Evolutionary conservation across 2,888 invertebrate species (phyloP).

Genomic region (Drosophila lacicola): DNA sequence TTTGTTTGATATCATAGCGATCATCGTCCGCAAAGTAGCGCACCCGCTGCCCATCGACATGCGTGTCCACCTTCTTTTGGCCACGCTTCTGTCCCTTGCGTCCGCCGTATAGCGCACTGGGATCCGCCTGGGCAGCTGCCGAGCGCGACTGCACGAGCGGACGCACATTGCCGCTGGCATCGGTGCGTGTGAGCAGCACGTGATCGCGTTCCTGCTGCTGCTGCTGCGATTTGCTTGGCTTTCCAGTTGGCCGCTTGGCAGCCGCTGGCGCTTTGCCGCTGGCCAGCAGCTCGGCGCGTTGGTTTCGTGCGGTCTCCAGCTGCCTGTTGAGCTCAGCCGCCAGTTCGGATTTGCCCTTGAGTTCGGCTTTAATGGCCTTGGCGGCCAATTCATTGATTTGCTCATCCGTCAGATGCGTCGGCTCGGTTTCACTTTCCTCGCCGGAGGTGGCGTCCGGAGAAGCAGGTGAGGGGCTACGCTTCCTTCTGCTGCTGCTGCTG

Average conservation of each 20-base stretch:
- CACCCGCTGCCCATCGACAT: constrained; percentile 89
- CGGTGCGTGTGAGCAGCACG: constrained; percentile 89
- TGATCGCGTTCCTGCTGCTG: constrained; percentile 62
- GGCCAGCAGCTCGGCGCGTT: constrained; percentile 65
- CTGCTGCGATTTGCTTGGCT: not conserved
- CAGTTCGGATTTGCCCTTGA: constrained; percentile 92
- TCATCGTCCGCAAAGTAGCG: constrained; percentile 96
- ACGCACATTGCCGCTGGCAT: constrained; percentile 88
- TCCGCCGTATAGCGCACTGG: constrained; percentile 48
- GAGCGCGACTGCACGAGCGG: constrained; percentile 86
- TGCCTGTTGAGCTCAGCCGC: constrained; percentile 90
- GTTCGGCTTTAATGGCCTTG: constrained; percentile 96
- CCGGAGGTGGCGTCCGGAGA: constrained; percentile 6
- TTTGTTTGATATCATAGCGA: constrained; percentile 92
- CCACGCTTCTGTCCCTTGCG: constrained; percentile 81
- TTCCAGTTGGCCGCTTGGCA: constrained; percentile 16
- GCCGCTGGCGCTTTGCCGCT: constrained; percentile 19
- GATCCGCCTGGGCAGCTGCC: constrained; percentile 31
- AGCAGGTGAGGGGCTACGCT: constrained; percentile 15
- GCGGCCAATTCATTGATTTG: constrained; percentile 96
- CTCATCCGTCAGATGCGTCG: constrained; percentile 88
- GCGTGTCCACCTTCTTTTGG: constrained; percentile 87
- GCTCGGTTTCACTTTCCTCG: constrained; percentile 5
- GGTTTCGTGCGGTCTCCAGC: constrained; percentile 89
- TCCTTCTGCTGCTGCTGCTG: not conserved